phyloP scores from a whole-genome alignment of 2,113 vertebrate species.

The Sphaerodactylus townsendi region DNA sequence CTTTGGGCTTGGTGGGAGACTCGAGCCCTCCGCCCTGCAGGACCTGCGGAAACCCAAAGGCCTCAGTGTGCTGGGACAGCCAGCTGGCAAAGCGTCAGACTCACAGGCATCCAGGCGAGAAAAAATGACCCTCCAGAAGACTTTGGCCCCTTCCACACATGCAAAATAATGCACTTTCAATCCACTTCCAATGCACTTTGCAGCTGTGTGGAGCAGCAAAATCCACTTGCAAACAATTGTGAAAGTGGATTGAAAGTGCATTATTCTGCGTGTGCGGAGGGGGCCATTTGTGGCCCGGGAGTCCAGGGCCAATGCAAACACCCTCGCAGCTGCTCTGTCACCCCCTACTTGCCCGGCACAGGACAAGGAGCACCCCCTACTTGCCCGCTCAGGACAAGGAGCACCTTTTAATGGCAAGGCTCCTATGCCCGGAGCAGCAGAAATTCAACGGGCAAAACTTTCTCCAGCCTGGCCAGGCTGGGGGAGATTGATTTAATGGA shows the following conservation, averaged over 20 bases:
- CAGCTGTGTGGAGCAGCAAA: no score
- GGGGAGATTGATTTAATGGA: not conserved
- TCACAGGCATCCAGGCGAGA: not conserved
- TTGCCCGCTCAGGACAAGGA: not conserved
- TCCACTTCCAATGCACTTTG: no score
- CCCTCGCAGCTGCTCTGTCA: not conserved
- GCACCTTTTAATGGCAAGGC: accelerated
- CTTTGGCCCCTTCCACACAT: no score
- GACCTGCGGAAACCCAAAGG: slow-evolving; percentile 76
- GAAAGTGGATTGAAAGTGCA: no score
- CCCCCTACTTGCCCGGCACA: not conserved
- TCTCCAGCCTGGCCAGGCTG: not conserved
- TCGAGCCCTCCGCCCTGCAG: slow-evolving; percentile 95
- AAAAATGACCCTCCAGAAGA: not conserved
- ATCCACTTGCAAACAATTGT: no score
- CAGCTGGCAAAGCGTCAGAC: not conserved
- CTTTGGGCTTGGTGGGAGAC: slow-evolving; percentile 97
- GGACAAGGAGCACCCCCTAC: not conserved
- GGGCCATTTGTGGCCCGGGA: no score
- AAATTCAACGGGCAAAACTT: not conserved
- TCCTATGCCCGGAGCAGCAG: not conserved
- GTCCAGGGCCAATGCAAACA: no score
- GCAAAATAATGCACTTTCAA: no score
- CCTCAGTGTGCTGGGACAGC: not conserved
- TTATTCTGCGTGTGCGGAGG: no score